Evolutionary conservation across 1,140 invertebrate species (phyloP).

Genomic region (Capitella teleta): DNA sequence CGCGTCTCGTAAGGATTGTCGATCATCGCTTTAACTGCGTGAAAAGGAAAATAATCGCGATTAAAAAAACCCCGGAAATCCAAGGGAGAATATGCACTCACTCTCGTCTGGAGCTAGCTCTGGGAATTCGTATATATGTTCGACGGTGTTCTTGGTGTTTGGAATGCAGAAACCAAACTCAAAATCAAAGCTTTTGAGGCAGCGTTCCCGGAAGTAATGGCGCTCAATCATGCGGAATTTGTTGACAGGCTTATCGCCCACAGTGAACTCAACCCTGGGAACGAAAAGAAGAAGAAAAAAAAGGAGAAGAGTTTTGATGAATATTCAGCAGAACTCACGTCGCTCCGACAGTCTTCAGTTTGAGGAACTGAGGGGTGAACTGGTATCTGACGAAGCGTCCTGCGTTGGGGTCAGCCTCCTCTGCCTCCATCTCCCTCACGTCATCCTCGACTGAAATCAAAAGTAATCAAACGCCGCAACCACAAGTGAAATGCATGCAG

Average conservation of each 20-base stretch:
- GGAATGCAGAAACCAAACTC: constrained; percentile 99
- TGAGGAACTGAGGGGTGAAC: constrained; percentile 89
- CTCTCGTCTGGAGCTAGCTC: constrained; percentile 70
- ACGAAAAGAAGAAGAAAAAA: background rate
- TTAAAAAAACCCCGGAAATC: background rate
- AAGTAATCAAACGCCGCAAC: background rate
- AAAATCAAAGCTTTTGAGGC: constrained; percentile 98
- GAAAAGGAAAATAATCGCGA: background rate
- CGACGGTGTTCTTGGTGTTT: constrained; percentile 91
- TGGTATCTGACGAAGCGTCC: constrained; percentile 94
- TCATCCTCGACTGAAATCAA: background rate
- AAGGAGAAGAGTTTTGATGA: background rate
- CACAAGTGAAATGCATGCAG: too few relatives aligned
- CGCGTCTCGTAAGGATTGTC: constrained; percentile 88
- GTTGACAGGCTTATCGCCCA: constrained; percentile 79
- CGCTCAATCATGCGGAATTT: constrained; percentile 98
- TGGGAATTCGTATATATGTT: constrained; percentile 99
- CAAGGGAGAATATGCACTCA: constrained; percentile 44
- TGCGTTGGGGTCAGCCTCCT: constrained; percentile 64
- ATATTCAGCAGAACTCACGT: constrained; percentile 57
- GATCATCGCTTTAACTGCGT: constrained; percentile 89
- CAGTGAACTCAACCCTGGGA: constrained; percentile 84
- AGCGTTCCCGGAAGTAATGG: constrained; percentile 85
- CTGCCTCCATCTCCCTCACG: constrained; percentile 24
- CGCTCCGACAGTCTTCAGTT: constrained; percentile 86